Percentiles rank a stretch among this genome's conserved stretches.
Conservation (phyloP, 2,888 invertebrate species). For the Euzetes globulus region DNA sequence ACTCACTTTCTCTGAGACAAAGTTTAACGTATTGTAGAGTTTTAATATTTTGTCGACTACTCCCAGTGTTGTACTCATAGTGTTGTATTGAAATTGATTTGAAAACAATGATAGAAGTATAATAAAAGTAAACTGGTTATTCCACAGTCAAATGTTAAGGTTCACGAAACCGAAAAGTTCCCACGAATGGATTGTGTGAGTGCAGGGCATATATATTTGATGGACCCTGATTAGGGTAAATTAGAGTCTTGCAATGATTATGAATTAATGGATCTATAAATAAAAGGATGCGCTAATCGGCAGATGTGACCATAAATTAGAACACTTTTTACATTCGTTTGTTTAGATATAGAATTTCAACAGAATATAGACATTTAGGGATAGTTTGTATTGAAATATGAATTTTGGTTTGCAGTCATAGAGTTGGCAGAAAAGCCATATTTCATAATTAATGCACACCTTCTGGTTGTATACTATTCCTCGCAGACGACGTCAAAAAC, state of each 20-base stretch:
- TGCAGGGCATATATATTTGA: not conserved
- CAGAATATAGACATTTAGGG: not conserved
- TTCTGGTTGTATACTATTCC: not conserved
- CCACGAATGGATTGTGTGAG: not conserved
- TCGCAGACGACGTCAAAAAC: not conserved
- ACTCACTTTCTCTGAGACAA: not conserved
- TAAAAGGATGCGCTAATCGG: not conserved
- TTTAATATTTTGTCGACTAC: too few species aligned
- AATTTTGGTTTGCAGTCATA: not conserved
- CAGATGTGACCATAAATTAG: slow-evolving; percentile 7
- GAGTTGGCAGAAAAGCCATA: not conserved
- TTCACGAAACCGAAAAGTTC: not conserved
- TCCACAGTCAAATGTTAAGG: too few species aligned
- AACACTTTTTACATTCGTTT: not conserved
- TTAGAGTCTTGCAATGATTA: not conserved
- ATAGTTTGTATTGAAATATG: not conserved
- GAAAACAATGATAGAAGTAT: too few species aligned
- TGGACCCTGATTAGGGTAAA: not conserved
- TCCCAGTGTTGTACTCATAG: too few species aligned
- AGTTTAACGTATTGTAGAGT: too few species aligned
- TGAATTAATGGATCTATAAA: not conserved
- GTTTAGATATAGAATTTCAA: not conserved
- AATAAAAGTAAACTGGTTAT: too few species aligned
- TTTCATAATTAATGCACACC: not conserved
- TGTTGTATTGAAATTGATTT: too few species aligned